These are phyloP conservation scores for Muricea muricata DNA, from an alignment of 92 coral and sea anemone species.

Conservation along the genomic window DNA sequence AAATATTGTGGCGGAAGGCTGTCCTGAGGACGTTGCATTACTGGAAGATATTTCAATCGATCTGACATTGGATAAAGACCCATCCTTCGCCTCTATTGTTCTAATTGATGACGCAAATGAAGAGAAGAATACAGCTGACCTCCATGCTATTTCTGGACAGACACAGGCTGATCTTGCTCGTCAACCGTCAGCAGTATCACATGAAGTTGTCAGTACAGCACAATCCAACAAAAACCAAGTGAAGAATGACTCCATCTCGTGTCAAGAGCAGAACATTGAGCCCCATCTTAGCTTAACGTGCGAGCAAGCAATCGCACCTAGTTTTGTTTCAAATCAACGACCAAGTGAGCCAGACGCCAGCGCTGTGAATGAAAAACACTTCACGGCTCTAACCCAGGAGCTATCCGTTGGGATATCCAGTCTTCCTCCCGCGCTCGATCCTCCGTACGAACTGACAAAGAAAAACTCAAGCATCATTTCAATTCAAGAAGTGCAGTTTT, in stretches of 20 bases:
- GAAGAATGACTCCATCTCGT: background rate
- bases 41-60: slow-evolving; percentile 43
- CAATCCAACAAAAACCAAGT: background rate
- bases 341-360: background rate
- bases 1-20: slow-evolving; percentile 36
- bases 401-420: background rate
- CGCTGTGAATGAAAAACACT: background rate
- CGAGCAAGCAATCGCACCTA: no score
- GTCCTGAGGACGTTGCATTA: slow-evolving; percentile 29
- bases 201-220: background rate
- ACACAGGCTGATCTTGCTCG: no score
- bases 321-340: background rate
- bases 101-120: slow-evolving; percentile 7
- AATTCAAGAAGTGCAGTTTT: background rate
- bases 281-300: background rate
- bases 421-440: no score
- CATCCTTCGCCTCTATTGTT: slow-evolving; percentile 32
- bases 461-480: background rate
- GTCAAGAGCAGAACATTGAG: background rate
- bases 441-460: no score
- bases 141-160: no score
- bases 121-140: background rate
- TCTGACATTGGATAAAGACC: slow-evolving; percentile 35
- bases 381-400: background rate
- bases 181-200: background rate